Conservation (phyloP, 2,888 invertebrate species). For the Anaspis maculata region DNA sequence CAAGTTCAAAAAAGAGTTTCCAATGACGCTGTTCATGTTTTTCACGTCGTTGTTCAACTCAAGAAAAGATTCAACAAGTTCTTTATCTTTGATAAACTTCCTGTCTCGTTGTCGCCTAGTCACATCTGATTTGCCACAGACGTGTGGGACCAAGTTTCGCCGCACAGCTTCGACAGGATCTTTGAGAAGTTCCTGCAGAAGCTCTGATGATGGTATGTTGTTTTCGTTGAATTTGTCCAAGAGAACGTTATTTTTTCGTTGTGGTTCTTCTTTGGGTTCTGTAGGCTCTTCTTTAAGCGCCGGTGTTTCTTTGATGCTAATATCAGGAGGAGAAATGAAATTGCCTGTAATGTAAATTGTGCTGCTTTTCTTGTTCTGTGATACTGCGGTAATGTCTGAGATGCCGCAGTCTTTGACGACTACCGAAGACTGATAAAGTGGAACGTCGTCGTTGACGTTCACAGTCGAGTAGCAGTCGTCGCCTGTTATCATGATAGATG, state of each 20-base stretch:
- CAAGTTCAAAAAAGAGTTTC: constrained; percentile 58
- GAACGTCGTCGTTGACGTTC: constrained; percentile 60
- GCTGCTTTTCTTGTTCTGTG: constrained; percentile 27
- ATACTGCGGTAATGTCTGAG: constrained; percentile 8
- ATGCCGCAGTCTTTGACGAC: constrained; percentile 53
- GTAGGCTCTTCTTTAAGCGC: constrained; percentile 3
- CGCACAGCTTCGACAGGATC: constrained; percentile 72
- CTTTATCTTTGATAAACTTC: constrained; percentile 15
- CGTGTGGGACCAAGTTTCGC: constrained; percentile 66
- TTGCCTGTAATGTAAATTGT: constrained; percentile 39
- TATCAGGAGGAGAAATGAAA: constrained; percentile 16
- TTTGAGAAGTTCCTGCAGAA: constrained; percentile 51
- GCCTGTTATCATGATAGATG: constrained; percentile 66
- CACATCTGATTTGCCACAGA: constrained; percentile 56
- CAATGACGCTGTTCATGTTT: constrained; percentile 53
- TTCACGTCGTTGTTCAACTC: constrained; percentile 44
- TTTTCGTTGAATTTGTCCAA: constrained; percentile 18
- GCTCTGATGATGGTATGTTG: constrained; percentile 19
- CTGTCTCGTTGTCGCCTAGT: constrained; percentile 39
- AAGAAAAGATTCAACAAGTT: constrained; percentile 45
- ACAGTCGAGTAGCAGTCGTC: constrained; percentile 69
- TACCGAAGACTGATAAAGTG: constrained; percentile 65
- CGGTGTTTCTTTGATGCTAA: constrained; percentile 6
- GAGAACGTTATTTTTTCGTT: constrained; percentile 6
- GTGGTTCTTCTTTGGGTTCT: constrained; percentile 15